Evolutionary conservation across 1,140 invertebrate genomes (phyloP).

Genomic region (Drosophila santomea): DNA sequence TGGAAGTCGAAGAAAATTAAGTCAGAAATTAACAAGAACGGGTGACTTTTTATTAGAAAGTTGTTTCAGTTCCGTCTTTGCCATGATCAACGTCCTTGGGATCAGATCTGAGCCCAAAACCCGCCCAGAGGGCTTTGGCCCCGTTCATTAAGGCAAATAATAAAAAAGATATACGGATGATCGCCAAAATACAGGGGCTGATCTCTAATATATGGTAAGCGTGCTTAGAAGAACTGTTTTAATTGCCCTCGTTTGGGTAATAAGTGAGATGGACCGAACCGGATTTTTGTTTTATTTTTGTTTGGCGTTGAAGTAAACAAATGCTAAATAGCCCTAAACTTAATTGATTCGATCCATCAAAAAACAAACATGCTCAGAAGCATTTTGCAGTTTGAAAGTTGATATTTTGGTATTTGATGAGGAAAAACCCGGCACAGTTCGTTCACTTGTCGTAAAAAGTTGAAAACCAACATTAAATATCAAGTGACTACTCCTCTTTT

Average conservation of each 20-base stretch:
- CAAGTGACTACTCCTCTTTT: conserved; percentile 29
- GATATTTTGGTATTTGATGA: conserved; percentile 68
- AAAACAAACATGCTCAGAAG: conserved; percentile 41
- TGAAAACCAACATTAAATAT: conserved; percentile 47
- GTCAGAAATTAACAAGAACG: conserved; percentile 62
- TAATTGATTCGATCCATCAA: conserved; percentile 69
- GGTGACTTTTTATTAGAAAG: conserved; percentile 75
- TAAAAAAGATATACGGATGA: conserved; percentile 11
- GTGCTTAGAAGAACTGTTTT: conserved; percentile 46
- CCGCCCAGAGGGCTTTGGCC: conserved; percentile 63
- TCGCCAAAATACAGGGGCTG: conserved; percentile 43
- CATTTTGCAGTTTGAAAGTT: conserved; percentile 61
- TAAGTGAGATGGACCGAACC: conserved; percentile 44
- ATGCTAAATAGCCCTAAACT: conserved; percentile 70
- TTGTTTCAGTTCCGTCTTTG: conserved; percentile 78
- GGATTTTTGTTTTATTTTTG: conserved; percentile 39
- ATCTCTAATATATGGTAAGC: conserved; percentile 57
- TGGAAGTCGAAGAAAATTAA: conserved; percentile 71
- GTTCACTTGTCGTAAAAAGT: conserved; percentile 49
- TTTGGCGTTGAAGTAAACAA: conserved; percentile 51
- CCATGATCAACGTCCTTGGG: conserved; percentile 56
- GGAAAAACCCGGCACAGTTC: conserved; percentile 62
- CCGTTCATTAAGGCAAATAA: conserved; percentile 8
- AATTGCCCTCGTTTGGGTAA: conserved; percentile 54
- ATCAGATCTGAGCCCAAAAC: conserved; percentile 16